Percentiles rank a stretch among this genome's conserved stretches.
phyloP scores from a whole-genome alignment of 2,888 invertebrate genomes.

The Orthonevra nobilis region DNA sequence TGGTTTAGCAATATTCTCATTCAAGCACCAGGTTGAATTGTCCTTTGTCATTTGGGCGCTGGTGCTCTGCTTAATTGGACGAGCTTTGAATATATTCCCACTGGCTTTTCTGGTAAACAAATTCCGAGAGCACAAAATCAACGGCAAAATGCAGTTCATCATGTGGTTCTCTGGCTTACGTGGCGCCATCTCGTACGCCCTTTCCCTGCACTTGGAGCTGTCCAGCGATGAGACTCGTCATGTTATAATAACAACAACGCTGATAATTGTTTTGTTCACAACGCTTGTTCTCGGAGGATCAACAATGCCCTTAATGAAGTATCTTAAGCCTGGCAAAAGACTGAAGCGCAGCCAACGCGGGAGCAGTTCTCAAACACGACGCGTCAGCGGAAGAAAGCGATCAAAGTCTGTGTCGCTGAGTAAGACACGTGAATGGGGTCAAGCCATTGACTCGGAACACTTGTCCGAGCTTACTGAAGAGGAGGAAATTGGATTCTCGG shows the following conservation, averaged over 20 bases:
- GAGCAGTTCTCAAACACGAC: constrained; percentile 75
- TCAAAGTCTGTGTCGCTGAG: constrained; percentile 94
- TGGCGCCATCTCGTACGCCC: constrained; percentile 98
- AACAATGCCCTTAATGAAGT: constrained; percentile 98
- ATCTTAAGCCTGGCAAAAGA: constrained; percentile 84
- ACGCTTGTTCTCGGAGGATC: constrained; percentile 97
- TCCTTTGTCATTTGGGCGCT: constrained; percentile 97
- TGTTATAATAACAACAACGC: constrained; percentile 97
- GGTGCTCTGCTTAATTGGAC: constrained; percentile 92
- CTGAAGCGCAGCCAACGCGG: constrained; percentile 73
- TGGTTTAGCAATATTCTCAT: constrained; percentile 88
- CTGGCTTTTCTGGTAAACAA: constrained; percentile 95
- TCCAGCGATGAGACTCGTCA: constrained; percentile 94
- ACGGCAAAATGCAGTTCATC: constrained; percentile 98
- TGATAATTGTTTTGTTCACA: constrained; percentile 98
- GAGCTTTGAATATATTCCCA: constrained; percentile 98
- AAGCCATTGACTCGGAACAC: constrained; percentile 96
- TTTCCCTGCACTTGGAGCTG: constrained; percentile 96
- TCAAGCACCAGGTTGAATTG: constrained; percentile 94
- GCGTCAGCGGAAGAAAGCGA: constrained; percentile 83
- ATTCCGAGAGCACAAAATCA: constrained; percentile 98
- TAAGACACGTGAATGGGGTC: constrained; percentile 99
- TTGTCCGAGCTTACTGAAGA: constrained; percentile 96
- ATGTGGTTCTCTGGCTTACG: constrained; percentile 99
- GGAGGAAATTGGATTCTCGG: constrained; percentile 90